Evolutionary conservation across 2,797 vertebrate genomes (phyloP).

Genomic region (Tinamus major): DNA sequence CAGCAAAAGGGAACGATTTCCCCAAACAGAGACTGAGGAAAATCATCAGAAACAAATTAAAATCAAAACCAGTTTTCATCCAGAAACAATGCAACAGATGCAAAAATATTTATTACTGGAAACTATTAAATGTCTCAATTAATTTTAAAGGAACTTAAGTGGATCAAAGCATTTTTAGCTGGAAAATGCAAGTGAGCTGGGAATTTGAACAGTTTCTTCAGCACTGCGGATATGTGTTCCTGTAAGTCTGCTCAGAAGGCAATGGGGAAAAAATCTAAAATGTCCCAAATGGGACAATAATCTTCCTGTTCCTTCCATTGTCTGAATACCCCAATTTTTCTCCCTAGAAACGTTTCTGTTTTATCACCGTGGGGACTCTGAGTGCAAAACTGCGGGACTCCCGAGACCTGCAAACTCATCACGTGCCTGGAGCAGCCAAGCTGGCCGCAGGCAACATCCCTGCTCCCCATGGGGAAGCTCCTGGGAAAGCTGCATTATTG

Average conservation of each 20-base stretch:
- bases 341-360: not conserved
- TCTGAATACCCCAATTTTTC: not conserved
- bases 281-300: not conserved
- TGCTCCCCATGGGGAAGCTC: not conserved
- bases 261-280: not conserved
- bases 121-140: conserved; percentile 51
- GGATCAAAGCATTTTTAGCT: conserved; percentile 20
- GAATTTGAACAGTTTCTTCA: conserved; percentile 31
- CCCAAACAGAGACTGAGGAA: conserved; percentile 27
- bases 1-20: conserved; percentile 23
- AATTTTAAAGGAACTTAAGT: conserved; percentile 40
- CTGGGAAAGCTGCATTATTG: not conserved
- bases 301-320: not conserved
- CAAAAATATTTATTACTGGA: conserved; percentile 50
- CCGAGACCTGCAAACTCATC: not conserved
- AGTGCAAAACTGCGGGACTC: not conserved
- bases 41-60: conserved; percentile 49
- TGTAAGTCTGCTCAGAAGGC: not conserved
- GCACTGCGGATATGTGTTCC: not conserved
- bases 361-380: not conserved
- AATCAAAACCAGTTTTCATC: conserved; percentile 56
- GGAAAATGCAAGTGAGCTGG: conserved; percentile 8
- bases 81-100: conserved; percentile 53
- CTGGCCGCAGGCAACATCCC: too few relatives aligned
- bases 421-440: not conserved